A percentile compares a stretch with the other conserved stretches of the same genome.
phyloP scores from a whole-genome alignment of 1,140 invertebrate species.

The Mercenaria mercenaria region DNA sequence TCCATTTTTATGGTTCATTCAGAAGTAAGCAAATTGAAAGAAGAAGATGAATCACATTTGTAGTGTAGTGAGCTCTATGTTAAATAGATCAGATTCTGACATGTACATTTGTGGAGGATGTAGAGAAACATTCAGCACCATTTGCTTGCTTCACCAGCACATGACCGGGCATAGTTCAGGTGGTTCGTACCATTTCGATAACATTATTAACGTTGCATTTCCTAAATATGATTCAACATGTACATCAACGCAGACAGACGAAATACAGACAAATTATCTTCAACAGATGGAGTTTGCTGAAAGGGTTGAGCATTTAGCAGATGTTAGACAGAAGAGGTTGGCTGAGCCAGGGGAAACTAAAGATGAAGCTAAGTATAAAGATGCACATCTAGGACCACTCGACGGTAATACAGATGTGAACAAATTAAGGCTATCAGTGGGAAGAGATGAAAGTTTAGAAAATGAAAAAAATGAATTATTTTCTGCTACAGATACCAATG shows the following conservation, averaged over 20 bases:
- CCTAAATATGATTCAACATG: slow-evolving; percentile 26
- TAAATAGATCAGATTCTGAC: not conserved
- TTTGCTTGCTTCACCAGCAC: slow-evolving; percentile 31
- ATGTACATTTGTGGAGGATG: slow-evolving; percentile 27
- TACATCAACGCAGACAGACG: slow-evolving; percentile 24
- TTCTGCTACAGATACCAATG: too few species aligned
- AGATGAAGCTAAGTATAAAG: too few species aligned
- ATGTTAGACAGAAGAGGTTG: not conserved
- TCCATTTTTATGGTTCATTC: too few species aligned
- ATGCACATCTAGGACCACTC: too few species aligned
- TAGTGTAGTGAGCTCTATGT: not conserved
- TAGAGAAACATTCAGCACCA: not conserved
- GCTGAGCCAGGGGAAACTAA: not conserved
- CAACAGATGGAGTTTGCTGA: not conserved
- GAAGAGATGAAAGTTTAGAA: too few species aligned
- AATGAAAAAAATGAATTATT: too few species aligned
- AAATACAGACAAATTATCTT: not conserved
- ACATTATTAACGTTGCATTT: slow-evolving; percentile 18
- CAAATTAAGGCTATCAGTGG: too few species aligned
- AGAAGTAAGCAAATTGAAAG: too few species aligned
- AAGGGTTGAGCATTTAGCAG: not conserved
- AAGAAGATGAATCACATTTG: slow-evolving; percentile 18
- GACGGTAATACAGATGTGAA: too few species aligned
- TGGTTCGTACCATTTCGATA: slow-evolving; percentile 44
- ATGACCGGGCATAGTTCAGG: not conserved